Evolutionary conservation across 2,888 invertebrate genomes (phyloP).

Genomic region (Cheilosia vernalis): DNA sequence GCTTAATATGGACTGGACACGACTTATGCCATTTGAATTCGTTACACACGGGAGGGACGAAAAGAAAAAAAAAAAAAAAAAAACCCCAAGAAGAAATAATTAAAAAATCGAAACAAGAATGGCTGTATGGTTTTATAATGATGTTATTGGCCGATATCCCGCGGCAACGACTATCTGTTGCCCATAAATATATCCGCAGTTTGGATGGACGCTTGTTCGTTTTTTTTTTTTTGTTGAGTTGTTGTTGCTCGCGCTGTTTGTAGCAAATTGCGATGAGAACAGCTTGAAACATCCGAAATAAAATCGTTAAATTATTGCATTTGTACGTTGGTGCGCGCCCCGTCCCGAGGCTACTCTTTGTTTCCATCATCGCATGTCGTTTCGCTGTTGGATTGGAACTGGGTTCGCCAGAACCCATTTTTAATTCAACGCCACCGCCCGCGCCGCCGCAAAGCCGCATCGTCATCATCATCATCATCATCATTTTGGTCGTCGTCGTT

Average conservation of each 20-base stretch:
- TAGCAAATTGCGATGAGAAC: constrained; percentile 68
- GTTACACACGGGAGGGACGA: constrained; percentile 8
- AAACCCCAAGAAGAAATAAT: constrained; percentile 12
- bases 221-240: background rate
- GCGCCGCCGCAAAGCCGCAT: constrained; percentile 30
- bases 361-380: constrained; percentile 33
- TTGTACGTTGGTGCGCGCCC: constrained; percentile 2
- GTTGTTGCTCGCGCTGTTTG: background rate
- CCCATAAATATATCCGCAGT: constrained; percentile 61
- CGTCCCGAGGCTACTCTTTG: constrained; percentile 44
- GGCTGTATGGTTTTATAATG: constrained; percentile 71
- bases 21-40: constrained; percentile 64
- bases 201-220: constrained; percentile 12
- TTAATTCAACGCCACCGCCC: constrained; percentile 70
- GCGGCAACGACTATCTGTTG: constrained; percentile 59
- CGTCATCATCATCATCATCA: constrained; percentile 44
- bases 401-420: constrained; percentile 69
- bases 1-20: constrained; percentile 75
- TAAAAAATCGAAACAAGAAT: constrained; percentile 60
- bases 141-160: constrained; percentile 74
- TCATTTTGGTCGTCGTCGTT: constrained; percentile 28
- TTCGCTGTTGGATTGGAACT: constrained; percentile 38
- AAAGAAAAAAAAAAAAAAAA: constrained; percentile 8
- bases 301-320: constrained; percentile 74
- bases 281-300: constrained; percentile 67